Evolutionary conservation across 2,113 vertebrate genomes (phyloP).

Genomic region (Macroglossus sobrinus): DNA sequence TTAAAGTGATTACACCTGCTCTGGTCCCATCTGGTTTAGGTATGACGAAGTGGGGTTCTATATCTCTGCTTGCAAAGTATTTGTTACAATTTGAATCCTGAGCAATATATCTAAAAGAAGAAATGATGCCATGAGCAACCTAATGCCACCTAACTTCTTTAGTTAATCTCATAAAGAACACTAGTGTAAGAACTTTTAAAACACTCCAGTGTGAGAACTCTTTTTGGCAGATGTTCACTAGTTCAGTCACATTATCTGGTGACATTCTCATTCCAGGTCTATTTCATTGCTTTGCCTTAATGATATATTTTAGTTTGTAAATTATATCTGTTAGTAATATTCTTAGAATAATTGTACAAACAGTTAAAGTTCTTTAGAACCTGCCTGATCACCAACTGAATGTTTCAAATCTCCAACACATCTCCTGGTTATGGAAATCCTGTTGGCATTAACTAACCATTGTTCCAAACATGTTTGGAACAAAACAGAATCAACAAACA

Average conservation of each 20-base stretch:
- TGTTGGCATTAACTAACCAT: background rate
- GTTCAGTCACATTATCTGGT: background rate
- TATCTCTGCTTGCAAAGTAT: conserved; percentile 37
- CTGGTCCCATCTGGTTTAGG: background rate
- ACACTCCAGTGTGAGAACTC: background rate
- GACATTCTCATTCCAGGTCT: background rate
- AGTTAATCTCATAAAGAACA: background rate
- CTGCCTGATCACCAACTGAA: background rate
- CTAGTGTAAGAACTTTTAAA: background rate
- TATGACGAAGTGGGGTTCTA: background rate
- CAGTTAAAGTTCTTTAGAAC: background rate
- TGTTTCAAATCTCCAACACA: background rate
- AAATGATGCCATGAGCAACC: background rate
- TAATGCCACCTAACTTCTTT: background rate
- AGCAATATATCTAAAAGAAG: conserved; percentile 30
- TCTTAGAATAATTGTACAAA: background rate
- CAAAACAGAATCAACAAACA: conserved; percentile 32
- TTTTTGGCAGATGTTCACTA: background rate
- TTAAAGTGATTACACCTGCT: conserved; percentile 54
- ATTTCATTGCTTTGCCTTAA: background rate
- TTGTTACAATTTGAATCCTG: conserved; percentile 39
- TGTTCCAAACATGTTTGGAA: conserved; percentile 12
- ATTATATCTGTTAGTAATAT: background rate
- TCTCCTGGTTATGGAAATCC: conserved; percentile 13
- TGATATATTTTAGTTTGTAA: background rate